Evolutionary conservation across 1,140 invertebrate species (phyloP), one percentile per base, ranked within the genome.

Genomic region (Myzus persicae): DNA sequence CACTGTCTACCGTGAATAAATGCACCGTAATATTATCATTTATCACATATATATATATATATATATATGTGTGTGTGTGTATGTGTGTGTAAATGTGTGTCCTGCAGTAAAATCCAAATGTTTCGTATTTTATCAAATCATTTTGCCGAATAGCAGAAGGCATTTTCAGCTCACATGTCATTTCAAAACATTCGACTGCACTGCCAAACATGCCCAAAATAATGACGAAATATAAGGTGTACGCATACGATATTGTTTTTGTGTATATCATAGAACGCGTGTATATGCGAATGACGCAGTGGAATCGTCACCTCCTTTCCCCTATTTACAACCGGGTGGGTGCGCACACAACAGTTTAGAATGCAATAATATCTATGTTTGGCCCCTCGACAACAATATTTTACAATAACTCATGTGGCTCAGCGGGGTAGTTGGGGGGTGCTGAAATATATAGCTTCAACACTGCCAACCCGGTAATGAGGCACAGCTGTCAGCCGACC

Each of bases 401-500:
- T 90, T 51, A 90, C 88, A 54, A 90, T 54, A 54, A 54, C 48
- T 90, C 46, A 48, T 36, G 18, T 22, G 46, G 18, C 31, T 31
- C 8, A 46, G 20, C 44, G 44, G 44, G 11, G 5, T n/a, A n/a
- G 9, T 9, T 1, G 36, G n/a, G 46, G 46, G 26, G 42, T 38
- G 51, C 48, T 90, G 48, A 90, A 90, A 90, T 59, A 40, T 90
- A 90, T 89, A 40, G 51, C 88, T 59, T 59, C 88, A 31, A 40
- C 48, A 40, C n/a, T 89, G 87, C 46, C 84, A 44, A 85, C 85
- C 42, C 88, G 38, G 51, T 90, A 90, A 90, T 90, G 88, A 90
- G 88, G 88, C 51, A 40, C 88, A 90, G 88, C 88, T 90, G 88
- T 90, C 88, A 59, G 88, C 51, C 51, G 51, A 38, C 88, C 88